phyloP scores from a whole-genome alignment of 2,113 vertebrate species.

The Triplophysa dalaica region DNA sequence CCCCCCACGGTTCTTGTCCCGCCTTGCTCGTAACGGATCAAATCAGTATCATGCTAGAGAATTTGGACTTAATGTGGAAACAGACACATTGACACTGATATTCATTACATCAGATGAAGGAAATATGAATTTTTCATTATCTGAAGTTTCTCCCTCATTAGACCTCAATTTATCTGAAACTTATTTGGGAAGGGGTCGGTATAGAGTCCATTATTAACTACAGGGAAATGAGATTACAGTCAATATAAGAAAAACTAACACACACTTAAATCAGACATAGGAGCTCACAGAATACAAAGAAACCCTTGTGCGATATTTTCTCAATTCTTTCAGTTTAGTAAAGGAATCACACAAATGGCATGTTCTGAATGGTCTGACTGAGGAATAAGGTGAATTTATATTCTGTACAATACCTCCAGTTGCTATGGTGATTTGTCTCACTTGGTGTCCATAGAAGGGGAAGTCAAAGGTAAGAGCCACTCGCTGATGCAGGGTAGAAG shows the following conservation, averaged over 20 bases:
- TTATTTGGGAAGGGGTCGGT: conserved; percentile 41
- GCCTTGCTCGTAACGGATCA: background rate
- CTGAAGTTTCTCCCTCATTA: conserved; percentile 17
- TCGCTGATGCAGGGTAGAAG: conserved; percentile 70
- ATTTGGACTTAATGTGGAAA: background rate
- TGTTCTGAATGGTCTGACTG: background rate
- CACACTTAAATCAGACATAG: background rate
- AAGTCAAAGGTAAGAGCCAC: conserved; percentile 91
- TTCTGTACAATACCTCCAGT: conserved; percentile 82
- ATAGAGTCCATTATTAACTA: conserved; percentile 10
- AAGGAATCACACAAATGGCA: background rate
- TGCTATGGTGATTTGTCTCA: conserved; percentile 91
- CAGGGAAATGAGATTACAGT: background rate
- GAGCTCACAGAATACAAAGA: background rate
- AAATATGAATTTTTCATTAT: conserved; percentile 44
- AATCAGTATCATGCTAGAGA: background rate
- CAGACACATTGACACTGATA: background rate
- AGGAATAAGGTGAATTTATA: background rate
- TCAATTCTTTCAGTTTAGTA: background rate
- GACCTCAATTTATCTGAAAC: conserved; percentile 37
- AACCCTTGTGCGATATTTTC: background rate
- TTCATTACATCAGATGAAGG: background rate
- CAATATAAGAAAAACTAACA: background rate
- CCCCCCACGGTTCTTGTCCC: no score
- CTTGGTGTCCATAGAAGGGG: conserved; percentile 91